A percentile compares a stretch with the other conserved stretches of the same genome.
phyloP scores from a whole-genome alignment of 2,888 invertebrate genomes.

The Slavum lentiscoides region DNA sequence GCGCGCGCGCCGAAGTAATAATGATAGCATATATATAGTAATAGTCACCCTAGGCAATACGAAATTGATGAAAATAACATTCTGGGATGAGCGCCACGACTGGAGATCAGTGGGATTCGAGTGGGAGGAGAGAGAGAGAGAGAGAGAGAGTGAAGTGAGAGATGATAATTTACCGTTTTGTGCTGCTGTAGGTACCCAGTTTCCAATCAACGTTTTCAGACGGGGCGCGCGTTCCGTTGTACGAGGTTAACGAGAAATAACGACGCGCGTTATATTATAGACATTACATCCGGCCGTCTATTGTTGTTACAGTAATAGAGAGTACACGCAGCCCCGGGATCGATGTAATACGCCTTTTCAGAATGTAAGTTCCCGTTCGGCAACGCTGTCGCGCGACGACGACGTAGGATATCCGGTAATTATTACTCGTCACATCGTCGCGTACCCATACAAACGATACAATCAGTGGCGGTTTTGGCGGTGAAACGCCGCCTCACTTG shows the following conservation, averaged over 20 bases:
- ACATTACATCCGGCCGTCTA: slow-evolving; percentile 38
- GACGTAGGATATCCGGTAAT: slow-evolving; percentile 22
- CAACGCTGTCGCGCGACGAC: slow-evolving; percentile 3
- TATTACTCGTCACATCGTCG: not conserved
- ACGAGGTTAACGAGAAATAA: too few species aligned
- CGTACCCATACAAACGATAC: too few species aligned
- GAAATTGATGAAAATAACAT: slow-evolving; percentile 45
- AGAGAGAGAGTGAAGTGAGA: too few species aligned
- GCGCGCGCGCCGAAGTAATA: not conserved
- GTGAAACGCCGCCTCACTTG: too few species aligned
- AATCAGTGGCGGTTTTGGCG: too few species aligned
- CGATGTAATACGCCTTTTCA: slow-evolving; percentile 30
- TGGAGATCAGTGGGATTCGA: too few species aligned
- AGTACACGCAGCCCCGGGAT: not conserved
- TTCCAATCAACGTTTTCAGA: slow-evolving; percentile 48
- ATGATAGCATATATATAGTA: not conserved
- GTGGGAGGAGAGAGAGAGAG: too few species aligned
- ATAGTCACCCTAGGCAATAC: slow-evolving; percentile 36
- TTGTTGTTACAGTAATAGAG: slow-evolving; percentile 46
- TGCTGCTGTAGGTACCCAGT: slow-evolving; percentile 4
- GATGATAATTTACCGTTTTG: slow-evolving; percentile 31
- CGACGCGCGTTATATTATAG: slow-evolving; percentile 3
- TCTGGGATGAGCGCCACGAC: not conserved
- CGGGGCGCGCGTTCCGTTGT: slow-evolving; percentile 1
- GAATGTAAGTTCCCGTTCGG: slow-evolving; percentile 15